Evolutionary conservation across 2,113 vertebrate species (phyloP).

Genomic region (Fukomys damarensis): DNA sequence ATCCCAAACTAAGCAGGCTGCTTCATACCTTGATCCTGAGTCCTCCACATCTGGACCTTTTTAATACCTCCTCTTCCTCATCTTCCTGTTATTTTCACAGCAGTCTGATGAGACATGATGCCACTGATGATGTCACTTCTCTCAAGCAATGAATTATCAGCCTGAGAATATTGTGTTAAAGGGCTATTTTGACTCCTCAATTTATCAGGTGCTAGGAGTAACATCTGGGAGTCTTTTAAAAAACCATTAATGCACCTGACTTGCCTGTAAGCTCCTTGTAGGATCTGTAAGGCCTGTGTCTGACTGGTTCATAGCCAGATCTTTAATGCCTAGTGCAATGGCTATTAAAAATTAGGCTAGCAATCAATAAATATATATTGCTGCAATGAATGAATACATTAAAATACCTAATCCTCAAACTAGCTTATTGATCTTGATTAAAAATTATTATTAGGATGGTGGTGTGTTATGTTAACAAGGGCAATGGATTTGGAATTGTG

Average conservation of each 20-base stretch:
- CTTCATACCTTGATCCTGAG: neutral
- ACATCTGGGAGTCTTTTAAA: neutral
- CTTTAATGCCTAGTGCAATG: neutral
- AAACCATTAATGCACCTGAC: neutral
- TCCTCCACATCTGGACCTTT: neutral
- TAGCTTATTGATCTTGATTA: neutral
- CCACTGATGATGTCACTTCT: neutral
- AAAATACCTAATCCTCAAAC: neutral
- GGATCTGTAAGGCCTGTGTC: neutral
- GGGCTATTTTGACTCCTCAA: neutral
- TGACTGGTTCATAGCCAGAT: neutral
- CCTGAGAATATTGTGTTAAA: neutral
- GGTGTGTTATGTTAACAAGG: neutral
- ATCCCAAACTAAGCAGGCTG: neutral
- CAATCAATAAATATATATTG: neutral
- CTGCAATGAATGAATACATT: neutral
- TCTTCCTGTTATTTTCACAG: neutral
- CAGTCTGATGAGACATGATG: neutral
- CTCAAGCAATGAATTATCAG: neutral
- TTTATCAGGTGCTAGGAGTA: neutral
- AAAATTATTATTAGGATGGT: neutral
- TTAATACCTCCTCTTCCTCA: neutral
- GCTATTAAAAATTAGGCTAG: neutral
- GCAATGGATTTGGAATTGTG: neutral
- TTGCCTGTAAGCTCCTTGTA: neutral